These are phyloP conservation scores for Plutomurus gul DNA, from an alignment of 1,140 invertebrate species.

Conservation along the genomic window DNA sequence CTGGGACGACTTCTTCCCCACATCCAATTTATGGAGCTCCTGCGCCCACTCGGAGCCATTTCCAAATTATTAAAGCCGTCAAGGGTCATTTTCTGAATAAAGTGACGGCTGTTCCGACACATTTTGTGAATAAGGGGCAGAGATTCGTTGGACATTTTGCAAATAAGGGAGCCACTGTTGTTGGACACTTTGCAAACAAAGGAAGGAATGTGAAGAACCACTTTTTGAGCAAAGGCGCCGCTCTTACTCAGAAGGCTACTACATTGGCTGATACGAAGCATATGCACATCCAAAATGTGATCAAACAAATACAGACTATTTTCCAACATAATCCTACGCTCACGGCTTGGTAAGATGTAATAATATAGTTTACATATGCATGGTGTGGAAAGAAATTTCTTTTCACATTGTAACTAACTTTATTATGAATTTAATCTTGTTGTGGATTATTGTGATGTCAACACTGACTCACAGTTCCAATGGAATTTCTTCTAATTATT, in stretches of 20 bases:
- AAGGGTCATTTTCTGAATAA: neutral
- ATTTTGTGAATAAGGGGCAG: neutral
- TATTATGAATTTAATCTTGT: too few relatives aligned
- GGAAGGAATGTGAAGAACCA: neutral
- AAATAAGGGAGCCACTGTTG: neutral
- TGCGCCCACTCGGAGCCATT: neutral
- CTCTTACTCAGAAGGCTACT: neutral
- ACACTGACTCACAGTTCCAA: too few relatives aligned
- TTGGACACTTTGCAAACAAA: neutral
- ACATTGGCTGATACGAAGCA: neutral
- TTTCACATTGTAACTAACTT: too few relatives aligned
- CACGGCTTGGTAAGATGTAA: neutral
- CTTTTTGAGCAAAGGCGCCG: neutral
- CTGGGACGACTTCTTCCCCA: neutral
- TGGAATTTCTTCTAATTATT: neutral
- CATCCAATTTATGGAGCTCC: neutral
- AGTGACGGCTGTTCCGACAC: neutral
- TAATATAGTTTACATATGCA: neutral
- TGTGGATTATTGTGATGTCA: too few relatives aligned
- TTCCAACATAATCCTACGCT: neutral
- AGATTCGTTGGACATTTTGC: neutral
- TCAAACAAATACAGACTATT: neutral
- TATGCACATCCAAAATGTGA: conserved; percentile 1
- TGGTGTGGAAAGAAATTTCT: neutral
- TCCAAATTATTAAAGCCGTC: neutral